Percentiles rank a stretch among this genome's conserved stretches.
Evolutionary conservation across 1,140 invertebrate species (phyloP).

Genomic region (Drosophila fuyamai): DNA sequence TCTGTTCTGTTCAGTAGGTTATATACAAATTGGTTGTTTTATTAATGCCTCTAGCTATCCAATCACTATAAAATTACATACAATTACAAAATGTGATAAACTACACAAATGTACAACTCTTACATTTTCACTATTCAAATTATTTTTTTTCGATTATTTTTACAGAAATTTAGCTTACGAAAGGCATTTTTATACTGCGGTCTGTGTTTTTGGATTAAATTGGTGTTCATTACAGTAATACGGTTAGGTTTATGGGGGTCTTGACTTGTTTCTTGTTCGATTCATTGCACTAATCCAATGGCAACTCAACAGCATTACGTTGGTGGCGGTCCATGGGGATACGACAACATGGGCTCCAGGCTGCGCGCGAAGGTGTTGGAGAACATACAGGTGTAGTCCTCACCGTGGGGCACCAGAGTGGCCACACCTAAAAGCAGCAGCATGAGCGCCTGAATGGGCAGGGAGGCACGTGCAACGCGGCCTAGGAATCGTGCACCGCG

Average conservation of each 20-base stretch:
- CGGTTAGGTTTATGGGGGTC: neutral
- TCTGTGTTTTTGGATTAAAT: neutral
- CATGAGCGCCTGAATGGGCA: conserved; percentile 96
- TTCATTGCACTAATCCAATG: conserved; percentile 63
- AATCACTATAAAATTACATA: conserved; percentile 49
- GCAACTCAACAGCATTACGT: conserved; percentile 86
- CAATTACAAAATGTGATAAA: conserved; percentile 57
- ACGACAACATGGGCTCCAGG: conserved; percentile 93
- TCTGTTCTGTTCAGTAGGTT: conserved; percentile 44
- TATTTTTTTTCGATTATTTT: conserved; percentile 15
- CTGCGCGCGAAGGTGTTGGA: conserved; percentile 92
- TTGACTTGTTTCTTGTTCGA: conserved; percentile 2
- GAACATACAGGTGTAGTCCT: conserved; percentile 93
- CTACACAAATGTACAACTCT: conserved; percentile 71
- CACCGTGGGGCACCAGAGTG: conserved; percentile 92
- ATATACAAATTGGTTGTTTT: conserved; percentile 54
- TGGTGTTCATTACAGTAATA: neutral
- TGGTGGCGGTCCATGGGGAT: conserved; percentile 95
- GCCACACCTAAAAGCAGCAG: conserved; percentile 94
- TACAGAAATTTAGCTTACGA: conserved; percentile 64
- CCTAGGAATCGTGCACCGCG: conserved; percentile 93
- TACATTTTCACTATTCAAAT: conserved; percentile 21
- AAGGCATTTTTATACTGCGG: conserved; percentile 55
- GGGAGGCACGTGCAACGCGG: conserved; percentile 93
- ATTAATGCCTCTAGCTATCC: conserved; percentile 58